Conservation (phyloP, 2,113 vertebrate genomes). For the Climacteris rufus region DNA sequence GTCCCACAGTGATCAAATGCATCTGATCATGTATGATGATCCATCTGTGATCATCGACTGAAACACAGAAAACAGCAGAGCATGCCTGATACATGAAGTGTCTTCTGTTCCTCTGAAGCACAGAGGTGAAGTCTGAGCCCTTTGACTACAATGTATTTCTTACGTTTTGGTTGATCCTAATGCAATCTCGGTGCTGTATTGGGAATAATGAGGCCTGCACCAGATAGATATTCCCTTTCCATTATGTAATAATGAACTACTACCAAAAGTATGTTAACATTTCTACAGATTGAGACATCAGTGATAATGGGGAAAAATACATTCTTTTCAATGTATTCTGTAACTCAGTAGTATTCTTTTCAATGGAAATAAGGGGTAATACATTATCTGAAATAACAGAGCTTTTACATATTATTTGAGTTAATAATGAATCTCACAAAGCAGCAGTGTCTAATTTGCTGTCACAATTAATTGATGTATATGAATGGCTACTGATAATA, state of each 20-base stretch:
- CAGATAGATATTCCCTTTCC: background rate
- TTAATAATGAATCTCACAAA: background rate
- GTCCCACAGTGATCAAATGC: fast-evolving
- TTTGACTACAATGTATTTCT: background rate
- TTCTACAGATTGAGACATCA: background rate
- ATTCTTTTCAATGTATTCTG: background rate
- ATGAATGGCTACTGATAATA: background rate
- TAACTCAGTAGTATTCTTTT: background rate
- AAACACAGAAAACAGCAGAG: background rate
- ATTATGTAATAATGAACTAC: background rate
- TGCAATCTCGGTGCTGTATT: background rate
- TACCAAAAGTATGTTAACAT: background rate
- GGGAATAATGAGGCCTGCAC: background rate
- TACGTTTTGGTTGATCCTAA: background rate
- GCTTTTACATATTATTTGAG: background rate
- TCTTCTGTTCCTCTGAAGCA: background rate
- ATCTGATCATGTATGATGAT: no score
- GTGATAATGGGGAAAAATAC: background rate
- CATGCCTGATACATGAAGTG: background rate
- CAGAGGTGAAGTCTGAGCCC: background rate
- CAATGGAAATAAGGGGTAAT: background rate
- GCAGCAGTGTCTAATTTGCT: background rate
- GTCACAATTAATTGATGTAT: background rate
- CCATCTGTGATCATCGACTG: background rate
- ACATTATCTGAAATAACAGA: background rate